Evolutionary conservation across 2,113 vertebrate genomes (phyloP), one percentile per base, ranked within the genome.

Genomic region (Oceanites oceanicus): DNA sequence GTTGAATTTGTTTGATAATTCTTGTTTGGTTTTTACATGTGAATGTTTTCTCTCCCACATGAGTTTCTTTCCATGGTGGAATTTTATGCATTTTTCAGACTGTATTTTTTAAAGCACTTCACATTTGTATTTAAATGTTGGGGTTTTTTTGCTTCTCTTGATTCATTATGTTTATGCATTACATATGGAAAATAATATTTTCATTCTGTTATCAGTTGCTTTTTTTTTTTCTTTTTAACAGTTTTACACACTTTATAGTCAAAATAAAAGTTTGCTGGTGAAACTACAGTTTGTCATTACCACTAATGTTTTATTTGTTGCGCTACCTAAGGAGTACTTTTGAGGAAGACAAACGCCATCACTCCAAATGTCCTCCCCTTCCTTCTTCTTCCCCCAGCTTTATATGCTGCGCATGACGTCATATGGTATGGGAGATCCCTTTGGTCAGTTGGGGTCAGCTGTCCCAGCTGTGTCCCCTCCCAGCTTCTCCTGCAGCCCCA

Each of bases 191-290:
- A 95, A 92, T 53, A 66, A 5, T 95, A 49, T 92, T 93, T 97
- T 96, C 42, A 38, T 96, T 96, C 83, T 91, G n/a, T 96, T 95
- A 88, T 38, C 49, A 65, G 45, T 20, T 56, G 25, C 76, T 85
- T 77, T 95, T 91, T 95, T 91, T 96, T 83, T 90, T 90, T 88
- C 71, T 68, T 95, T 96, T 75, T 90, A 96, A 67, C 17, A 66
- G 58, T 94, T 96, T 96, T 95, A 92, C 94, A 95, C 84, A 63
- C 94, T 97, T 97, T 94, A 88, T 84, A 79, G 77, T 95, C 80
- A 79, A 97, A 98, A 98, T 98, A 98, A 98, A 98, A 97, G 38
- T 92, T 96, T 92, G 93, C 88, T 97, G 95, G 68, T 97, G 96
- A 94, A 98, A 96, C 70, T 49, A 83, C 61, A n/a, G 5, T 32